Evolutionary conservation across 2,888 invertebrate genomes (phyloP).

Genomic region (Limnephilus auricula): DNA sequence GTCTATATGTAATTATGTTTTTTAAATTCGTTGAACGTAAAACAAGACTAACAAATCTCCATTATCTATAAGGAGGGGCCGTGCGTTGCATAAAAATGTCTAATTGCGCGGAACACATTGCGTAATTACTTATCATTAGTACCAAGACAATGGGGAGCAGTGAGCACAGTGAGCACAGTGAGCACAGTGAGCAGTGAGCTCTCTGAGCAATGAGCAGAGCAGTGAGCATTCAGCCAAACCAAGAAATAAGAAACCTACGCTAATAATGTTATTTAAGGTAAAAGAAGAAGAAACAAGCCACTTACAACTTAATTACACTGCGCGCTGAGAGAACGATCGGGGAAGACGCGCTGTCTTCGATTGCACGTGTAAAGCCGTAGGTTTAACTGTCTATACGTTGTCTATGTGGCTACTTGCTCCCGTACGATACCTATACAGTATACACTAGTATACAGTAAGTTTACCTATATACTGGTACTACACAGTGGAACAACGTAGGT

Average conservation of each 20-base stretch:
- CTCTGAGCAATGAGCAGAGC: background rate
- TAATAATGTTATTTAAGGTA: slow-evolving; percentile 49
- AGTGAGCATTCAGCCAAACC: slow-evolving; percentile 53
- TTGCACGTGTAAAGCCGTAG: background rate
- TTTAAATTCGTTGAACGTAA: slow-evolving; percentile 56
- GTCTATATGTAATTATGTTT: slow-evolving; percentile 55
- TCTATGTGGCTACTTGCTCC: background rate
- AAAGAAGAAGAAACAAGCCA: slow-evolving; percentile 56
- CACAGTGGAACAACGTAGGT: background rate
- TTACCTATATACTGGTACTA: background rate
- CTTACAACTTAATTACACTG: slow-evolving; percentile 54
- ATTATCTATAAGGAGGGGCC: slow-evolving; percentile 59
- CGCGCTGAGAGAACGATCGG: slow-evolving; percentile 41
- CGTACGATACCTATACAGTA: background rate
- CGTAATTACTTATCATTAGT: slow-evolving; percentile 66
- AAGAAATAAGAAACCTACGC: slow-evolving; percentile 59
- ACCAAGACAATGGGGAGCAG: slow-evolving; percentile 57
- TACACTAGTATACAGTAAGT: background rate
- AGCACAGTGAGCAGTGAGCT: no score
- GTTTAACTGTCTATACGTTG: background rate
- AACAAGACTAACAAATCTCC: slow-evolving; percentile 63
- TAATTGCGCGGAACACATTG: slow-evolving; percentile 65
- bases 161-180: no score
- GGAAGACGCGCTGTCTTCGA: slow-evolving; percentile 28
- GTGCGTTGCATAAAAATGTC: slow-evolving; percentile 65